Evolutionary conservation across 2,113 vertebrate genomes (phyloP).

Genomic region (Crypturellus undulatus): DNA sequence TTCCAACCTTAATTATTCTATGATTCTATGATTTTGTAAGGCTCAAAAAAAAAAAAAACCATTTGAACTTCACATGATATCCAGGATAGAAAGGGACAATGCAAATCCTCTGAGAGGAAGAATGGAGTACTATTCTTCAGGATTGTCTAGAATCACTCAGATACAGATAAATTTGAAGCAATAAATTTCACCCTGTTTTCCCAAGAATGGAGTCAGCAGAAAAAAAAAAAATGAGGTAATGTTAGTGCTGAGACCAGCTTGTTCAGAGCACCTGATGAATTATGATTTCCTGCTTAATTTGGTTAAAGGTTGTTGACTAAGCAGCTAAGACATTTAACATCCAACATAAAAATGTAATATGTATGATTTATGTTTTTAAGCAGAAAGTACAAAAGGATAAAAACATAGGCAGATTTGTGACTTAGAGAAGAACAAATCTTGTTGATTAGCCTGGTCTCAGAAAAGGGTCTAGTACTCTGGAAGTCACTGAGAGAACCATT

Average conservation of each 20-base stretch:
- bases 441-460: accelerated
- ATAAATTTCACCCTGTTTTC: not conserved
- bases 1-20: too few species aligned
- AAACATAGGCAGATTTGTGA: not conserved
- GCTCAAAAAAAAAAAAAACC: not conserved
- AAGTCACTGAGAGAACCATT: not conserved
- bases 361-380: not conserved
- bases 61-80: not conserved
- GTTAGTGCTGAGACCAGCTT: not conserved
- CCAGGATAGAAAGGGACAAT: not conserved
- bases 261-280: not conserved
- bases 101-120: not conserved
- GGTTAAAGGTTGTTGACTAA: not conserved
- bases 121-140: not conserved
- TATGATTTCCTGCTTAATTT: not conserved
- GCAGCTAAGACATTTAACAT: not conserved
- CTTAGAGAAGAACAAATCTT: not conserved
- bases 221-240: not conserved
- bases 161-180: not conserved
- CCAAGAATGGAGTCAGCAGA: not conserved
- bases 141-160: not conserved
- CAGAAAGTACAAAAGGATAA: not conserved
- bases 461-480: not conserved
- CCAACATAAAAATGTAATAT: not conserved
- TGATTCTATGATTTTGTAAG: not conserved